Base-by-base conservation (phyloP, 2,797 vertebrate genomes). In the Pogonophryne albipinna region DNA sequence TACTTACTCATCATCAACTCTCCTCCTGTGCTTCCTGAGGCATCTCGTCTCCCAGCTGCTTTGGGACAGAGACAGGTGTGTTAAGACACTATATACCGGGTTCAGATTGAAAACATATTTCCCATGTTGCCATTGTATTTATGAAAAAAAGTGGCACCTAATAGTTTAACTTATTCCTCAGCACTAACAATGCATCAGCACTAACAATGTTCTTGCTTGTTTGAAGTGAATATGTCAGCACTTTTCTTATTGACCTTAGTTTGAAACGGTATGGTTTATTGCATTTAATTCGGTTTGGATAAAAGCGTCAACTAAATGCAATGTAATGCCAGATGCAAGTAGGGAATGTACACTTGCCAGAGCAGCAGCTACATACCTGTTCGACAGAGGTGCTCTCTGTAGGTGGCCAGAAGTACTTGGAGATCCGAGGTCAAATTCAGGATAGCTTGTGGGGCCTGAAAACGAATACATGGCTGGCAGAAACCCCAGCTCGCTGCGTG, bases 11-110 rank as follows among this genome's bases (percentile, higher is more conserved):
- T 95, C 95, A 67, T 94, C 86, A 27, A 76, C 72, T 86, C 93
- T 93, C 79, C 93, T 94, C 80, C 92, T 89, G 76, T 96, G 91
- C 82, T 96, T 96, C 65, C 95, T 89, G 38, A 93, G 89, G 75
- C 89, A 93, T 66, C 95, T 70, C 4, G 89, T 91, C 83, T 96
- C 95, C 94, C 94, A 96, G 90, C 90, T 95, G 79, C 91, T 93
- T 74, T 46, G 65, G 27, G 45, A 69, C 49, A 88, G 3, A 82
- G 2, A 80, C 12, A 83, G 34, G 74, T 45, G 13, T 59, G 44
- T 64, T 19, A 78, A 14, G 12, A 74, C 3, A 27, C 20, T 20
- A 47, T 10, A 49, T 34, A 14, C 53, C 15, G 20, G 0, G 16
- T 27, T 17, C 17, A 15, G 6, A 42, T 2, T 41, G 11, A 49